phyloP scores from a whole-genome alignment of 2,113 vertebrate genomes.

The Bufo gargarizans region DNA sequence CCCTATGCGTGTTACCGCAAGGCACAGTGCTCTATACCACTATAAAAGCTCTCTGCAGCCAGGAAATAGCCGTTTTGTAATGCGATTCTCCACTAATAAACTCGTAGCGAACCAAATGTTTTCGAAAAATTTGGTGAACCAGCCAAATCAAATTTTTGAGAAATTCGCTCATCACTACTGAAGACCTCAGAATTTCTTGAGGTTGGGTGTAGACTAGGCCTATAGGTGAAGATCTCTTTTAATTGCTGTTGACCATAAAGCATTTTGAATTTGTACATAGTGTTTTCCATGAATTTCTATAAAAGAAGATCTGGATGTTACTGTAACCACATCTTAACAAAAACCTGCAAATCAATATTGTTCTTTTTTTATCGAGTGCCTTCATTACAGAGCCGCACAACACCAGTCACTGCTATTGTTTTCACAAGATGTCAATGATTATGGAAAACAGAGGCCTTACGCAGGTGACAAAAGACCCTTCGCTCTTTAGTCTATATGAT shows the following conservation, averaged over 20 bases:
- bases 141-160: too few species aligned
- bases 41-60: too few species aligned
- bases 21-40: too few species aligned
- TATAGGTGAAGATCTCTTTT: neutral
- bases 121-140: too few species aligned
- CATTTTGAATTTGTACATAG: neutral
- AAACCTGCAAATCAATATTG: constrained; percentile 33
- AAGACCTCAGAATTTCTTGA: neutral
- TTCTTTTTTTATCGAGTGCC: constrained; percentile 19
- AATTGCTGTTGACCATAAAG: neutral
- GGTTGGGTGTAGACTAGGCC: neutral
- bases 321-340: constrained; percentile 22
- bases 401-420: neutral
- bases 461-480: constrained; percentile 13
- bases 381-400: constrained; percentile 17
- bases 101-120: too few species aligned
- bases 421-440: constrained; percentile 5
- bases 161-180: too few species aligned
- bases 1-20: too few species aligned
- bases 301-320: neutral
- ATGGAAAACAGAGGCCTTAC: neutral
- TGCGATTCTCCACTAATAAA: too few species aligned
- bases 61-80: too few species aligned
- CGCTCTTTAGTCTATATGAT: neutral
- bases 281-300: neutral